These are phyloP conservation scores for Bombyx huttoni DNA, from an alignment of 2,888 invertebrate genomes.

Conservation along the genomic window DNA sequence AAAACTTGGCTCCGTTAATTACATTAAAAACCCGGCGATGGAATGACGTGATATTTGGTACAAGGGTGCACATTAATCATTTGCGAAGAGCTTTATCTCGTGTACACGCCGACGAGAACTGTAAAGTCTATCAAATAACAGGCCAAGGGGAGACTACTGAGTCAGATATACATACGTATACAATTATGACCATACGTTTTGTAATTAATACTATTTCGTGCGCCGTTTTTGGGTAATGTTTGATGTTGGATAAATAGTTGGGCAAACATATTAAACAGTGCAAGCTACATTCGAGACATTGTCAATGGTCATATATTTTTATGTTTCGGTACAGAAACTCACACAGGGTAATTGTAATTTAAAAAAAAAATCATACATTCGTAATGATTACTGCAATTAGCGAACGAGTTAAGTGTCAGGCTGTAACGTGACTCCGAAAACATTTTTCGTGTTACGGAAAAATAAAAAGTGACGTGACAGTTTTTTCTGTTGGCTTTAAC, in stretches of 20 bases:
- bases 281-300: too few relatives aligned
- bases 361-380: background rate
- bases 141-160: background rate
- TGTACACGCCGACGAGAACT: constrained; percentile 23
- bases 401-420: background rate
- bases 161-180: background rate
- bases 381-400: background rate
- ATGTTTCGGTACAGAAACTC: too few relatives aligned
- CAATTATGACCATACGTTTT: background rate
- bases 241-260: background rate
- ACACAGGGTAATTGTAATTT: background rate
- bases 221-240: background rate
- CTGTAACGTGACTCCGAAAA: constrained; percentile 14
- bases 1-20: constrained; percentile 40
- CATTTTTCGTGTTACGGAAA: constrained; percentile 21
- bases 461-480: constrained; percentile 36
- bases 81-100: constrained; percentile 42
- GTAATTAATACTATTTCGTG: background rate
- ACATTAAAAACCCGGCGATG: constrained; percentile 40
- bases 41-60: constrained; percentile 44
- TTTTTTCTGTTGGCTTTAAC: constrained; percentile 36
- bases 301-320: too few relatives aligned
- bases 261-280: too few relatives aligned
- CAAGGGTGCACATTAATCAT: constrained; percentile 59
- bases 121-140: constrained; percentile 22